Evolutionary conservation across 2,888 invertebrate species (phyloP).

Genomic region (Bhutanitis thaidina): DNA sequence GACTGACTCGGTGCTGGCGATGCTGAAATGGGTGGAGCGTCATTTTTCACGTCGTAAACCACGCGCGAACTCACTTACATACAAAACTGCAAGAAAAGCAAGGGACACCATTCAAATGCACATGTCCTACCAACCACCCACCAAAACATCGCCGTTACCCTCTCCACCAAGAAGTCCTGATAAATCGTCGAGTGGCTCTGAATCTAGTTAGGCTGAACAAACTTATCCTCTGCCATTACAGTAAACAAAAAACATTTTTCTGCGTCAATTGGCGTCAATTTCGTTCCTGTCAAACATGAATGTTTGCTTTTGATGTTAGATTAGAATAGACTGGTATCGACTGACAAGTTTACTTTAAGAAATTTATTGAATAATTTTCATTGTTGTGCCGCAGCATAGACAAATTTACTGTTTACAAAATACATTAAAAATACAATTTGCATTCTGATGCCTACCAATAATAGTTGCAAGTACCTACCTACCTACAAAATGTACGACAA

Average conservation of each 20-base stretch:
- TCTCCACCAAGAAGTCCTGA: conserved; percentile 46
- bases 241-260: conserved; percentile 11
- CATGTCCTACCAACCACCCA: conserved; percentile 82
- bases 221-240: not conserved
- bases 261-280: conserved; percentile 11
- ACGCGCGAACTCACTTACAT: conserved; percentile 83
- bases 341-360: conserved; percentile 19
- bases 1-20: conserved; percentile 92
- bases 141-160: conserved; percentile 50
- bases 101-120: conserved; percentile 88
- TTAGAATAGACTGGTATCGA: conserved; percentile 20
- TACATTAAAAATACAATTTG: too few species aligned
- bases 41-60: conserved; percentile 90
- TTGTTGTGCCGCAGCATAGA: conserved; percentile 2
- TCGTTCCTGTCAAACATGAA: conserved; percentile 18
- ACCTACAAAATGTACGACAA: too few species aligned
- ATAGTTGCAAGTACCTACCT: too few species aligned
- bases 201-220: conserved; percentile 56
- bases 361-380: not conserved
- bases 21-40: conserved; percentile 94
- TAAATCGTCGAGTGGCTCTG: conserved; percentile 61
- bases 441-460: too few species aligned
- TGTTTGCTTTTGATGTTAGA: conserved; percentile 19
- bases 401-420: too few species aligned
- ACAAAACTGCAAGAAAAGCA: conserved; percentile 78